Percentiles rank a stretch among this genome's conserved stretches.
These are phyloP conservation scores for Chitala chitala DNA, from an alignment of 2,113 vertebrate species.

Conservation along the genomic window DNA sequence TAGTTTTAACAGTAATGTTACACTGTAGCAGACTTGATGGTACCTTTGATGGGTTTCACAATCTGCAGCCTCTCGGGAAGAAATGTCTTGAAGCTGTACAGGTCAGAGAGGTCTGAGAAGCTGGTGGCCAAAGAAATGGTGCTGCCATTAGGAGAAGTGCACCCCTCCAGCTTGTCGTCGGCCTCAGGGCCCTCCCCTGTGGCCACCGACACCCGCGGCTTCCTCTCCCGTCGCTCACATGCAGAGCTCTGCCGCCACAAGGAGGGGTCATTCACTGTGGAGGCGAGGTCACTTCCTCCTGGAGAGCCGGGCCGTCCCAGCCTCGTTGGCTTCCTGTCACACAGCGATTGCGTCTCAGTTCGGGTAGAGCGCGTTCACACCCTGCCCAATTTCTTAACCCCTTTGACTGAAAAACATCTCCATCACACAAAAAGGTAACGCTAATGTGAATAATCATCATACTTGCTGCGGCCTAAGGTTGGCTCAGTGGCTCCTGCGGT, in stretches of 20 bases:
- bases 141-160: conserved; percentile 64
- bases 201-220: conserved; percentile 60
- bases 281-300: conserved; percentile 67
- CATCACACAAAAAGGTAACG: no score
- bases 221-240: conserved; percentile 80
- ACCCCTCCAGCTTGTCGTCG: conserved; percentile 42
- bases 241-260: conserved; percentile 85
- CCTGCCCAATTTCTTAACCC: background rate
- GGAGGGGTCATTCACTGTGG: conserved; percentile 78
- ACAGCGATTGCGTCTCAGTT: background rate
- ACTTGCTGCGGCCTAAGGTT: no score
- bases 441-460: no score
- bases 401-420: no score
- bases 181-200: conserved; percentile 23
- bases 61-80: conserved; percentile 95
- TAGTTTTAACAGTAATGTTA: no score
- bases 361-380: no score
- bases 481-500: no score
- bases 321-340: conserved; percentile 42
- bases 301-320: conserved; percentile 50
- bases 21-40: background rate
- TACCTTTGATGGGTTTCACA: conserved; percentile 92
- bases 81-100: conserved; percentile 74
- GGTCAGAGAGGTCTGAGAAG: conserved; percentile 72
- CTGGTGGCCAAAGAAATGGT: conserved; percentile 63